Evolutionary conservation across 2,113 vertebrate species (phyloP).

Genomic region (Gorilla gorilla): DNA sequence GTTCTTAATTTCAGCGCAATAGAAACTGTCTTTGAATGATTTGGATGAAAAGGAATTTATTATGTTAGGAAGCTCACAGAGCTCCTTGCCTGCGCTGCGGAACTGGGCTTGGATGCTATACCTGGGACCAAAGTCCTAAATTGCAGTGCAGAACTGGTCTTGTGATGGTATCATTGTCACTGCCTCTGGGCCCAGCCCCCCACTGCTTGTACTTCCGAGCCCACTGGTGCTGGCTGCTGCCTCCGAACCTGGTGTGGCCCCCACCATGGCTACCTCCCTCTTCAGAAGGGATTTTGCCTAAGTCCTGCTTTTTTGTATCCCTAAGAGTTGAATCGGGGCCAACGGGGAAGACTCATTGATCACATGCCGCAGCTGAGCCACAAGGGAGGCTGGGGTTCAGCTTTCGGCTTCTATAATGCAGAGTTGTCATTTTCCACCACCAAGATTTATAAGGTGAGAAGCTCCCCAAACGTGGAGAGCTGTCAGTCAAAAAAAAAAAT

Average conservation of each 20-base stretch:
- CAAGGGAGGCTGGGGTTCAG: neutral
- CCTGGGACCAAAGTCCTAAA: neutral
- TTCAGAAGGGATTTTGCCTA: neutral
- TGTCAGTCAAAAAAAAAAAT: neutral
- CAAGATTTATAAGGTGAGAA: neutral
- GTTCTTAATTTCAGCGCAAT: neutral
- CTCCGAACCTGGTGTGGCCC: neutral
- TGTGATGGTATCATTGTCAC: neutral
- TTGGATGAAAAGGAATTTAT: neutral
- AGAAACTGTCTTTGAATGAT: neutral
- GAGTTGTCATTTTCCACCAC: neutral
- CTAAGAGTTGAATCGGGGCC: neutral
- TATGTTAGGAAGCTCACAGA: neutral
- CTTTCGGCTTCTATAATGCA: neutral
- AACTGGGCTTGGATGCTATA: neutral
- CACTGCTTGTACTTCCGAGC: neutral
- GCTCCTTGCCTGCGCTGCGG: neutral
- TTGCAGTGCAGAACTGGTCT: neutral
- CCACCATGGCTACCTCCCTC: neutral
- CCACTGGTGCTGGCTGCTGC: neutral
- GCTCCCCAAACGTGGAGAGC: neutral
- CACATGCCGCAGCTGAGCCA: neutral
- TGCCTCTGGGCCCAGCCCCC: neutral
- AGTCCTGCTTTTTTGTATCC: neutral
- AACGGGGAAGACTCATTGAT: neutral